These are phyloP conservation scores for Lepeophtheirus nordmannii DNA, from an alignment of 2,888 invertebrate genomes.

Conservation along the genomic window DNA sequence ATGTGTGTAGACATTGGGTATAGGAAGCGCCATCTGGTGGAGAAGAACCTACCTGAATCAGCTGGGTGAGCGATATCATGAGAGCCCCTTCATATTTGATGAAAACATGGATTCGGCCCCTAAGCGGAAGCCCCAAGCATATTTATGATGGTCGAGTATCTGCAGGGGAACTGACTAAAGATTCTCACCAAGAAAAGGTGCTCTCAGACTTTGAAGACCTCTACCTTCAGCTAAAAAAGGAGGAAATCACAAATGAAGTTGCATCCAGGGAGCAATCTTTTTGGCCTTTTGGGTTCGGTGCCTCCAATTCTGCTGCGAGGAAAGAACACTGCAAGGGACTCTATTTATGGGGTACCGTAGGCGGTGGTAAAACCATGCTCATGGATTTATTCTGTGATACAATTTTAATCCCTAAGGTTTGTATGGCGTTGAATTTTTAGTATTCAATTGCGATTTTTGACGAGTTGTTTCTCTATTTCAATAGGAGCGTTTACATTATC, in stretches of 20 bases:
- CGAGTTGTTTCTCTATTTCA: conserved; percentile 26
- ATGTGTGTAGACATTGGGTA: too few relatives aligned
- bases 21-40: too few relatives aligned
- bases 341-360: conserved; percentile 41
- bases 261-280: background rate
- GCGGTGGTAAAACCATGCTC: conserved; percentile 94
- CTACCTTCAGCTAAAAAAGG: background rate
- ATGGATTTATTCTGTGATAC: conserved; percentile 89
- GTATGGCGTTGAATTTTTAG: conserved; percentile 2
- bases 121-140: too few relatives aligned
- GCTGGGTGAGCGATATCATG: background rate
- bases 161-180: conserved; percentile 38
- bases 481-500: conserved; percentile 69
- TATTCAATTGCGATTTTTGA: background rate
- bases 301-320: background rate
- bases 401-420: conserved; percentile 31
- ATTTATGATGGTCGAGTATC: background rate
- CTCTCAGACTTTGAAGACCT: background rate
- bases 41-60: too few relatives aligned
- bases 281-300: background rate
- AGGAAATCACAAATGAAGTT: background rate
- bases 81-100: background rate
- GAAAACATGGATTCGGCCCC: background rate
- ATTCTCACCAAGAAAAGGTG: conserved; percentile 56
- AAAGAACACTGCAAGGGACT: conserved; percentile 25